Percentiles rank a stretch among this genome's conserved stretches.
Conservation (phyloP, 2,113 vertebrate species). For the Vidua chalybeata region DNA sequence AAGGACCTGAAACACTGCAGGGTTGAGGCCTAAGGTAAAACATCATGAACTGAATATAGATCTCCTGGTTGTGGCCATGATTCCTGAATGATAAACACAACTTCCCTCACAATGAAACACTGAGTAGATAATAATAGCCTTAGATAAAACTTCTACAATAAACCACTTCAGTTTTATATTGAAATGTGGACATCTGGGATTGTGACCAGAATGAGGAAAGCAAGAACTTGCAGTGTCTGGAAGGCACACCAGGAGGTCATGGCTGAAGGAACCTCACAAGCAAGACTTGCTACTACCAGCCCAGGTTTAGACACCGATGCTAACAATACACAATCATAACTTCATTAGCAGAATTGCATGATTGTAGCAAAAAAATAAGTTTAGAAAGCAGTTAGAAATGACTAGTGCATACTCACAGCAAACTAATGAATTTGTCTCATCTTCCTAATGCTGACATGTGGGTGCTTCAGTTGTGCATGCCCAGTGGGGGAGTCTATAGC, state of each 20-base stretch:
- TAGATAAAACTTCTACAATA: neutral
- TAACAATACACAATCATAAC: neutral
- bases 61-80: neutral
- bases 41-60: neutral
- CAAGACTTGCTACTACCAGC: neutral
- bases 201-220: neutral
- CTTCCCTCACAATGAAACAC: neutral
- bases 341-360: neutral
- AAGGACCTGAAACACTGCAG: neutral
- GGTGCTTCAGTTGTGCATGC: neutral
- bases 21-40: neutral
- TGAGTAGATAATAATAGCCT: neutral
- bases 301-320: neutral
- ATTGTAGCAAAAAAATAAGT: neutral
- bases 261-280: neutral
- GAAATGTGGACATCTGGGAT: neutral
- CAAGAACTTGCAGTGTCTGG: neutral
- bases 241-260: neutral
- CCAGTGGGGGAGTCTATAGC: neutral
- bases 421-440: neutral
- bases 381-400: neutral
- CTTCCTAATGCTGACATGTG: neutral
- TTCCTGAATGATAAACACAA: neutral
- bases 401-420: neutral
- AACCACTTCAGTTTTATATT: neutral